These are phyloP conservation scores for Diglossa brunneiventris DNA, from an alignment of 2,113 vertebrate species.

Conservation along the genomic window DNA sequence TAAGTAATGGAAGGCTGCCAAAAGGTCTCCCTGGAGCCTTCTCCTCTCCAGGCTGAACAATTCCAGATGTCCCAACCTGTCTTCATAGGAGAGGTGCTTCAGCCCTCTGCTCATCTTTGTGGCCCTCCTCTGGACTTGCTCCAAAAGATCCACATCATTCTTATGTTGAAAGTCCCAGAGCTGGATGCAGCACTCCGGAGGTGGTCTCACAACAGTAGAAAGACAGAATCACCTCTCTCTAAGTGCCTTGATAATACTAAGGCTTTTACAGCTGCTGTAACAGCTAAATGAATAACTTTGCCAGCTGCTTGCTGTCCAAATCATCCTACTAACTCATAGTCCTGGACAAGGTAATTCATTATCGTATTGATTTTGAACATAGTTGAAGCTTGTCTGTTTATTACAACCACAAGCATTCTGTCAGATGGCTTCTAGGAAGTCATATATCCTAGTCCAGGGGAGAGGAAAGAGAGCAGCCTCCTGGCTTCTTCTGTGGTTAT, in stretches of 20 bases:
- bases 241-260: not conserved
- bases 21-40: not conserved
- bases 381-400: not conserved
- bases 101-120: not conserved
- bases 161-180: not conserved
- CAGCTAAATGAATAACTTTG: not conserved
- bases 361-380: not conserved
- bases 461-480: not conserved
- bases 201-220: not conserved
- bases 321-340: not conserved
- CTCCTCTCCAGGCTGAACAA: not conserved
- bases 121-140: fast-evolving
- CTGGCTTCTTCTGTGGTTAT: not conserved
- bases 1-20: not conserved
- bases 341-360: not conserved
- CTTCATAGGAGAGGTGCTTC: not conserved
- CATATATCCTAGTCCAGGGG: not conserved
- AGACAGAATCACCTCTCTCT: not conserved
- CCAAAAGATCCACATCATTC: not conserved
- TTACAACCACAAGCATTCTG: not conserved
- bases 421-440: not conserved
- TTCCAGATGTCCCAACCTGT: not conserved
- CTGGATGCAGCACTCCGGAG: not conserved
- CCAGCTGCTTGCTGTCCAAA: not conserved
- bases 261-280: not conserved